Evolutionary conservation across 2,797 vertebrate genomes (phyloP), one percentile per base, ranked within the genome.

Genomic region (Sebastes minor): DNA sequence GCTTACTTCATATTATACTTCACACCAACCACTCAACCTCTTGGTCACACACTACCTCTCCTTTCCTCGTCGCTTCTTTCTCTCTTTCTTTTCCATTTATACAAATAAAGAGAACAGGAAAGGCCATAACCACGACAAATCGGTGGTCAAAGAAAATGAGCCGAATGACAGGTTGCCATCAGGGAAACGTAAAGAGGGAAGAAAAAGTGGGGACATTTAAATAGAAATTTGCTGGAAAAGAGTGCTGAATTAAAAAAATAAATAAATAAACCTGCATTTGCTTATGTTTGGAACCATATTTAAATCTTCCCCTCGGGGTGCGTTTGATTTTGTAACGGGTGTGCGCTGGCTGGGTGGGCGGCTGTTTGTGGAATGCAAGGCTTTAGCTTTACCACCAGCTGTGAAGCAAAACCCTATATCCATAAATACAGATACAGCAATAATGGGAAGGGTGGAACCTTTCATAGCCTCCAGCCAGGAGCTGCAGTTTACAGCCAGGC

Each of bases 391-490:
- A 72, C 78, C 66, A 61, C 72, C 69, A 73, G 71, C 71, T 86
- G 71, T 80, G 74, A 71, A 66, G 66, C 64, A 71, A 71, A 89
- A 77, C 16, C 70, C 60, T 66, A 35, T 74, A 76, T 78, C 80
- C 84, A 81, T 92, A 88, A 91, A 92, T 87, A 86, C 69, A 78
- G 72, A 79, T 66, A 59, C 53, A 65, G 78, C 68, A 70, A 66
- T 90, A 82, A 85, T 71, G 65, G 75, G 42, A 25, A 35, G 27
- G 69, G 83, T 81, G 75, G 78, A 81, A 57, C 56, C 75, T 74
- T 74, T 81, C 74, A 67, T 71, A 76, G 75, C 78, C 76, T 81
- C n/a, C 55, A 66, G 84, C 81, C 79, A 82, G 74, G 55, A 78
- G 80, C 78, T 75, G 65, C 61, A 22, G 32, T 88, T 91, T 93